phyloP scores from a whole-genome alignment of 2,797 vertebrate genomes.

The Champsocephalus esox region DNA sequence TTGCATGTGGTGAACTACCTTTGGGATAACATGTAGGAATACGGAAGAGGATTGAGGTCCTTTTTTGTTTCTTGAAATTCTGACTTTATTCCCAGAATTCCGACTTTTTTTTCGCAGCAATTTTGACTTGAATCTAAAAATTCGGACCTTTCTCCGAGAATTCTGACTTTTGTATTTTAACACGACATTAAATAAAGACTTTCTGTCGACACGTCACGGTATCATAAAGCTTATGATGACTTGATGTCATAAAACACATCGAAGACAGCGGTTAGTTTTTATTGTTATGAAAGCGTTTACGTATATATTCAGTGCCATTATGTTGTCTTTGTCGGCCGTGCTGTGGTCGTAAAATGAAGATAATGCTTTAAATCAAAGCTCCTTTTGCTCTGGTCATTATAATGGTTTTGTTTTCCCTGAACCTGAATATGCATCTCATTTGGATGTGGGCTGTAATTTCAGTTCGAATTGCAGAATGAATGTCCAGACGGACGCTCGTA shows the following conservation, averaged over 20 bases:
- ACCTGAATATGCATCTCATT: conserved; percentile 16
- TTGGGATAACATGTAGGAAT: neutral
- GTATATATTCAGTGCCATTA: conserved; percentile 2
- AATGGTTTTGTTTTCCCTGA: neutral
- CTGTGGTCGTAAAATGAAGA: conserved; percentile 30
- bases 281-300: neutral
- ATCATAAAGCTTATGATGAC: neutral
- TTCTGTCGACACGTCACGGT: neutral
- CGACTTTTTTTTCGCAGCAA: too few relatives aligned
- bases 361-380: conserved; percentile 15
- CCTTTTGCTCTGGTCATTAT: conserved; percentile 24
- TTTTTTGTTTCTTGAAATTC: too few relatives aligned
- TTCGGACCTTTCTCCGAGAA: too few relatives aligned
- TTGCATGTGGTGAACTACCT: neutral
- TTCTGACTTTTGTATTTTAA: too few relatives aligned
- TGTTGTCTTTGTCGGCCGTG: neutral
- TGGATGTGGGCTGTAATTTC: conserved; percentile 18
- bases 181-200: neutral
- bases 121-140: too few relatives aligned
- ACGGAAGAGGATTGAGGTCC: too few relatives aligned
- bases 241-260: conserved; percentile 1
- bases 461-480: conserved; percentile 27
- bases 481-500: conserved; percentile 22
- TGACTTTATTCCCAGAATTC: too few relatives aligned
- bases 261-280: conserved; percentile 10